These are phyloP conservation scores for Siniperca obscura DNA, from an alignment of 2,797 vertebrate species.

Conservation along the genomic window DNA sequence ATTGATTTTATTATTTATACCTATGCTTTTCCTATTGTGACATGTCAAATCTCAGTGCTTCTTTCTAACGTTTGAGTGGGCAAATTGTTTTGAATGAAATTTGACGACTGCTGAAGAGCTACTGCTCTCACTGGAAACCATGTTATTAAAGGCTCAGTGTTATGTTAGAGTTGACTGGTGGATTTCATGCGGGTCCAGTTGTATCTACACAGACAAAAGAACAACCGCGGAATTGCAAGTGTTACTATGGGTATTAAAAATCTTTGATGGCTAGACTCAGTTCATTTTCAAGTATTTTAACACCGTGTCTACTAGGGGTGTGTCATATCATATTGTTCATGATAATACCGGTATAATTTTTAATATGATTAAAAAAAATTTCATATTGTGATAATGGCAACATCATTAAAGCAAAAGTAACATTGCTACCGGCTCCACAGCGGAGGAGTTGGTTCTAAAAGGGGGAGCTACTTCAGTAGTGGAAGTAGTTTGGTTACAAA, in stretches of 20 bases:
- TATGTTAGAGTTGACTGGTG: not conserved
- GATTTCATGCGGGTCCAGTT: not conserved
- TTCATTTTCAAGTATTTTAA: not conserved
- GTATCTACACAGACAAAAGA: not conserved
- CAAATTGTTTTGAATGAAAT: not conserved
- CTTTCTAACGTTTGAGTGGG: not conserved
- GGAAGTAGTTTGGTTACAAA: too few species aligned
- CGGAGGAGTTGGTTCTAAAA: too few species aligned
- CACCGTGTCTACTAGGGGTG: not conserved
- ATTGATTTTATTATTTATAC: not conserved
- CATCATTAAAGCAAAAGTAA: too few species aligned
- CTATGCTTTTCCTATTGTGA: not conserved
- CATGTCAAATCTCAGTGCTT: not conserved
- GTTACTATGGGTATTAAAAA: not conserved
- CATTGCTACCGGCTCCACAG: too few species aligned
- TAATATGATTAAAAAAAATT: too few species aligned
- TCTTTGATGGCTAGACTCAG: not conserved
- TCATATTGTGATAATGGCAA: too few species aligned
- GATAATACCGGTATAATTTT: too few species aligned
- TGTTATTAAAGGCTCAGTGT: not conserved
- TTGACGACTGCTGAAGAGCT: not conserved
- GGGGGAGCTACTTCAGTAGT: too few species aligned
- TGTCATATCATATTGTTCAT: too few species aligned
- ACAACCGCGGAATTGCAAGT: not conserved
- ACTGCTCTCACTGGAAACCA: not conserved